Evolutionary conservation across 2,113 vertebrate species (phyloP), one percentile per base, ranked within the genome.

Genomic region (Spizaetus ornatus): DNA sequence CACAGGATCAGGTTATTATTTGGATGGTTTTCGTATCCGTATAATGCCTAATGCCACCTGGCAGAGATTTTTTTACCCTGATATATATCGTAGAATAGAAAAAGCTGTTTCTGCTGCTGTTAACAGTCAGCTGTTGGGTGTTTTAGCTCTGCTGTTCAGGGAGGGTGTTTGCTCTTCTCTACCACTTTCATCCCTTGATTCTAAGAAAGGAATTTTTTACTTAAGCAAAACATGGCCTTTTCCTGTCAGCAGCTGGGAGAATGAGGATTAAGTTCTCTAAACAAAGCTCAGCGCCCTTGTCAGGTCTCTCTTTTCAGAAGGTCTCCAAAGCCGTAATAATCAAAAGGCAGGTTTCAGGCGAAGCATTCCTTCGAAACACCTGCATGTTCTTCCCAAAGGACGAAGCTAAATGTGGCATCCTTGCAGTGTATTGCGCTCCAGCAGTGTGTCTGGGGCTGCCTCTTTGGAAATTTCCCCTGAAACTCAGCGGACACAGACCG

Each of bases 201-300:
- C 79, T 81, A 63, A 76, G 88, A 89, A 74, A 97, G 95, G 96
- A 95, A 98, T 98, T 97, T 94, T 87, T 93, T 89, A 89, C 89
- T 92, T 65, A 93, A 93, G 84, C 58, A 91, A 95, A 98, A 93
- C 96, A 96, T 62, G 85, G 89, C 29, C 92, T 80, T 86, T 94
- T 95, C 92, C 93, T 93, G 88, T 97, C 93, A 95, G 96, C 98
- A 98, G 98, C 98, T 98, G 98, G 97, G 97, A 98, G 98, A 97
- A 98, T 95, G 96, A 98, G 97, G 98, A 98, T 98, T 97, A 95
- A 76, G 88, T 98, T 98, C 95, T 98, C 81, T 95, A 98, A 98
- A 98, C 98, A 98, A 97, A 98, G 98, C 80, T 97, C 90, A 96
- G 96, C 84, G 85, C 97, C 90, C 81, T 82, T 82, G 96, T 98